A percentile compares a stretch with the other conserved stretches of the same genome.
Conservation (phyloP, 1,140 invertebrate species). For the Copidosoma floridanum region DNA sequence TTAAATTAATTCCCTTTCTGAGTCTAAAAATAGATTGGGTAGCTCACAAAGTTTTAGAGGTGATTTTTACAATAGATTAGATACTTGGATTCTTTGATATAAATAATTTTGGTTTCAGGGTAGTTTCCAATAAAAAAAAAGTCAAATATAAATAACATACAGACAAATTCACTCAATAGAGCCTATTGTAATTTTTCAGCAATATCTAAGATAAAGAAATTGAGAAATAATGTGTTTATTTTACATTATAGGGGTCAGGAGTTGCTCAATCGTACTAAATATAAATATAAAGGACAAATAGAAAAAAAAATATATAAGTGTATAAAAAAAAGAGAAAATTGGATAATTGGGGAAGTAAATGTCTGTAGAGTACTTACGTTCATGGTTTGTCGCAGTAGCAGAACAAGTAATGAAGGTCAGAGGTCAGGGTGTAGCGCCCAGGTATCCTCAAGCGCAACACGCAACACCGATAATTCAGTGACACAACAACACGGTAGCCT, state of each 20-base stretch:
- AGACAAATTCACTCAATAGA: too few species aligned
- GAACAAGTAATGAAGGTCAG: neutral
- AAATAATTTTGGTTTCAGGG: too few species aligned
- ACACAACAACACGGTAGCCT: neutral
- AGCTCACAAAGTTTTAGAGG: neutral
- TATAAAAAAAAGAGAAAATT: too few species aligned
- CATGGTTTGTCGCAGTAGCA: conserved; percentile 23
- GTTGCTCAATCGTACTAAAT: neutral
- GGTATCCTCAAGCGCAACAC: neutral
- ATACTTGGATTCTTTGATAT: neutral
- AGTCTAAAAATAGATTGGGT: conserved; percentile 21
- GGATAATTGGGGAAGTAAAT: neutral
- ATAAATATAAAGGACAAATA: neutral
- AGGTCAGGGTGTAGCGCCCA: neutral
- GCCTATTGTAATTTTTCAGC: too few species aligned
- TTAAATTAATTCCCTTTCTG: conserved; percentile 1
- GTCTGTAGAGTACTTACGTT: too few species aligned
- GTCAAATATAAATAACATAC: too few species aligned
- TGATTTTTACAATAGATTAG: neutral
- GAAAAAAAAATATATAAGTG: neutral
- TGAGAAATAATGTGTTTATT: too few species aligned
- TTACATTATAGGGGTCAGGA: neutral
- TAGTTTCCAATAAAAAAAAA: too few species aligned
- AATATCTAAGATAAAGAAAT: too few species aligned
- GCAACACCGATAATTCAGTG: neutral